Evolutionary conservation across 2,888 invertebrate species (phyloP).

Genomic region (Apotomis betuletana): DNA sequence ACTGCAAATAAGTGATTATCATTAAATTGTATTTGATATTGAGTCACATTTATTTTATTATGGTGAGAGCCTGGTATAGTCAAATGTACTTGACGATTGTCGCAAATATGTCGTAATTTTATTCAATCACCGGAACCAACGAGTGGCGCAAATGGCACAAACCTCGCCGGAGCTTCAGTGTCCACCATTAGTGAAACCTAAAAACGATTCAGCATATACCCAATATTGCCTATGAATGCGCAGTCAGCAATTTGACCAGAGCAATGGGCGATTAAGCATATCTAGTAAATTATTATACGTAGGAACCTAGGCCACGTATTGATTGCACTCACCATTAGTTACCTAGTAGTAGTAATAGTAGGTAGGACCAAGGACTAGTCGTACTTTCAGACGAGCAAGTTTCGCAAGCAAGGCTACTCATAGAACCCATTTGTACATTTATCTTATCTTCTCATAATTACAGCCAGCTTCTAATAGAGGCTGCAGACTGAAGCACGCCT

Average conservation of each 20-base stretch:
- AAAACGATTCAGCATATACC: neutral
- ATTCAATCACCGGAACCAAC: slow-evolving; percentile 18
- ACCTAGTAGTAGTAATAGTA: neutral
- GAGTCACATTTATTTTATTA: neutral
- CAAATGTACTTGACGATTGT: slow-evolving; percentile 4
- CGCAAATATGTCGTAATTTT: slow-evolving; percentile 13
- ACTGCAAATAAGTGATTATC: neutral
- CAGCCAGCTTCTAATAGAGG: neutral
- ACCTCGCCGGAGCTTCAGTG: neutral
- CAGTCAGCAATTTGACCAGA: slow-evolving; percentile 11
- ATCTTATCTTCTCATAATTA: slow-evolving; percentile 16
- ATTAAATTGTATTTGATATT: neutral
- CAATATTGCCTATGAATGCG: slow-evolving; percentile 4
- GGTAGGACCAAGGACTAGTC: slow-evolving; percentile 37
- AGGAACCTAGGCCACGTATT: slow-evolving; percentile 29
- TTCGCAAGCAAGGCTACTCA: slow-evolving; percentile 8
- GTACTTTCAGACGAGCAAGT: slow-evolving; percentile 27
- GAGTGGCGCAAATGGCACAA: slow-evolving; percentile 8
- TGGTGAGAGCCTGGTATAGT: neutral
- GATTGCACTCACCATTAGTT: slow-evolving; percentile 20
- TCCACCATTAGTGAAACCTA: slow-evolving; percentile 1
- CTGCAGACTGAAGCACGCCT: neutral
- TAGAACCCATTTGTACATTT: slow-evolving; percentile 3
- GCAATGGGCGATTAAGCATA: slow-evolving; percentile 21
- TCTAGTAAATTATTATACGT: slow-evolving; percentile 25